Evolutionary conservation across 2,888 invertebrate species (phyloP), one percentile per base, ranked within the genome.

Genomic region (Galerucella calmariensis): DNA sequence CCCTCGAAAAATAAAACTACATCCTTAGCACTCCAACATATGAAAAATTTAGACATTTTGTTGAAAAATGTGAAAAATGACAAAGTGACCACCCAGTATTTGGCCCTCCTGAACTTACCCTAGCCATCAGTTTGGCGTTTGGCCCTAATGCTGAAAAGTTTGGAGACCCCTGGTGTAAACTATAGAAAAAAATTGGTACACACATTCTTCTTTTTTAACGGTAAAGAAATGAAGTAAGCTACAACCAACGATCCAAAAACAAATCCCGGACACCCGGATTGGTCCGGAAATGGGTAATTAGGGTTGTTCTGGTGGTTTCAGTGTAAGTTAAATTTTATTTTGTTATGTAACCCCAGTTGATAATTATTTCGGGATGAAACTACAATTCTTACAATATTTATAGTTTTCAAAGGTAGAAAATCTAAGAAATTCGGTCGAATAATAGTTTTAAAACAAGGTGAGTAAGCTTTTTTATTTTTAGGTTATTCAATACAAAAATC

Each of bases 241-340:
- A 11, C 12, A 24, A 59, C 14, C 70, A 73, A 67, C 35, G 35
- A 41, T 41, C 72, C 70, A 73, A 70, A 70, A 75, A 67, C 73
- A 75, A 73, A 75, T 75, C 83, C 85, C 85, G 85, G 84, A 85
- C 85, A 82, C 84, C 85, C 85, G 85, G 85, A 86, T 84, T 85
- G 84, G 82, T 84, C 85, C 86, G 86, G 86, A 86, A 86, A 85
- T 86, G 84, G 81, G 83, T 85, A 86, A 86, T 86, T 86, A 85
- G 83, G 84, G 84, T 83, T 82, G 81, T 79, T 82, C 80, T 81
- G 78, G 80, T 80, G 80, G 78, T 78, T 81, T 81, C 69, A 72
- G 67, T 58, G 58, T 62, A 20, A 48, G 77, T 78, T 76, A 78
- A 80, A 75, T 80, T 79, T 77, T 79, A 77, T 80, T 80, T 80